These are phyloP conservation scores for Lamellibrachia satsuma DNA, from an alignment of 2,888 invertebrate species.

Conservation along the genomic window DNA sequence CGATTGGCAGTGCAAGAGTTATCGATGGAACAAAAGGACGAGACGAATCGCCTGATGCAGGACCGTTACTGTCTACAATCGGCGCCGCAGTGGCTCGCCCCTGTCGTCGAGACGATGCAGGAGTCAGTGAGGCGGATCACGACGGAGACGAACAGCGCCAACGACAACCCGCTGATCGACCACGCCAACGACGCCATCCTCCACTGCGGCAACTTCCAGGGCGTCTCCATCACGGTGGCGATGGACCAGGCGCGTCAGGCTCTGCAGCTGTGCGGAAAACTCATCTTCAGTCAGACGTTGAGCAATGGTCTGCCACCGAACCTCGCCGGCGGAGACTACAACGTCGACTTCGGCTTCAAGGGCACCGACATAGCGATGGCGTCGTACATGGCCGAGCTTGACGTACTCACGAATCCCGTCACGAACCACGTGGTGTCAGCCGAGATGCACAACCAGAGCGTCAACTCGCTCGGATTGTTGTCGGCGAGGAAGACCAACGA, in stretches of 20 bases:
- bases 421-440: conserved; percentile 49
- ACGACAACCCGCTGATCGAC: conserved; percentile 48
- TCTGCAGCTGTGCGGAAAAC: conserved; percentile 48
- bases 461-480: conserved; percentile 49
- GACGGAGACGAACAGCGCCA: conserved; percentile 44
- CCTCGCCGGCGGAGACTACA: conserved; percentile 44
- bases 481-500: conserved; percentile 37
- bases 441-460: conserved; percentile 50
- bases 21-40: conserved; percentile 32
- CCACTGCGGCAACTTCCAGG: conserved; percentile 47
- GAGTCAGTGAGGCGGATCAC: conserved; percentile 34
- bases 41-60: conserved; percentile 38
- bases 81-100: conserved; percentile 45
- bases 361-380: conserved; percentile 49
- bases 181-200: conserved; percentile 36
- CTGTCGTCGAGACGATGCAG: conserved; percentile 39
- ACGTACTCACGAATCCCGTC: conserved; percentile 45
- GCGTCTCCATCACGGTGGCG: conserved; percentile 39
- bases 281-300: conserved; percentile 47
- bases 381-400: conserved; percentile 47
- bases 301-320: conserved; percentile 49
- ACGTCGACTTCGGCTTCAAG: conserved; percentile 49
- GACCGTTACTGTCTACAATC: conserved; percentile 45
- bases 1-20: conserved; percentile 31
- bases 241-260: conserved; percentile 50